Evolutionary conservation across 2,797 vertebrate genomes (phyloP).

Genomic region (Melanitta fusca): DNA sequence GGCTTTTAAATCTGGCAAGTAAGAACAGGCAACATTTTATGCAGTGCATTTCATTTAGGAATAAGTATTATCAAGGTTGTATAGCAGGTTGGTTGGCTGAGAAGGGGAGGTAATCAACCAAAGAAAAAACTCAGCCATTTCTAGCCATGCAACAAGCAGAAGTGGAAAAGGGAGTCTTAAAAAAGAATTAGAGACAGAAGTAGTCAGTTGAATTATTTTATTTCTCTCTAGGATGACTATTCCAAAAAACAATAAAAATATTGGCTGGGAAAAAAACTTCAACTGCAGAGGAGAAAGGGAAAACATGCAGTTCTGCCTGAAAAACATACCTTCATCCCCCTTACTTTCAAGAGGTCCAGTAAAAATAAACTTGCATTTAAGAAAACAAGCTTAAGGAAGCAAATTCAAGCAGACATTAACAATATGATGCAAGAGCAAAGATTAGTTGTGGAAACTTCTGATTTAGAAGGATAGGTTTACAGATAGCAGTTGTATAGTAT

Average conservation of each 20-base stretch:
- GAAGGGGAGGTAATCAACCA: not conserved
- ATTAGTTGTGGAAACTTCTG: not conserved
- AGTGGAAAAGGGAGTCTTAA: not conserved
- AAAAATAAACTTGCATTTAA: not conserved
- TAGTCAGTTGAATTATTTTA: not conserved
- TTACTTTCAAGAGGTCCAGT: not conserved
- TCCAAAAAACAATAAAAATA: slow-evolving; percentile 28
- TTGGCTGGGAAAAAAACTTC: slow-evolving; percentile 17
- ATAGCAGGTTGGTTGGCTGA: not conserved
- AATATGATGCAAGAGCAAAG: not conserved
- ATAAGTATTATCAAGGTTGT: not conserved
- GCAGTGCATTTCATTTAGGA: too few species aligned
- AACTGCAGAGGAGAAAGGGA: not conserved
- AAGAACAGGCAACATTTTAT: not conserved
- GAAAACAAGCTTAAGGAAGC: not conserved
- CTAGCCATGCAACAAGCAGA: not conserved
- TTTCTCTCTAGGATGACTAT: slow-evolving; percentile 7
- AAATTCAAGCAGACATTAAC: not conserved
- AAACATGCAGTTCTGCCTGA: slow-evolving; percentile 12
- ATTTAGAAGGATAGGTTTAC: not conserved
- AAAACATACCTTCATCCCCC: not conserved
- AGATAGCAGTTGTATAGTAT: not conserved
- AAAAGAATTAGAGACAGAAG: not conserved
- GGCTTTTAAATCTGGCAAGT: not conserved
- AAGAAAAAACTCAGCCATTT: not conserved